Percentiles rank a stretch among this genome's conserved stretches.
These are phyloP conservation scores for human (Homo sapiens) DNA, from an alignment of 2,113 vertebrate genomes.

Conservation along the genomic window GRCh38 chr20:48524001-48524500, in stretches of 20 bases:
- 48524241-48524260: background rate
- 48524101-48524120: background rate
- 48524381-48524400: background rate
- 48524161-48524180: background rate
- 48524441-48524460: background rate
- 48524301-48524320: background rate
- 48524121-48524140: background rate
- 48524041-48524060: background rate
- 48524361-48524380: background rate
- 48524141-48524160: background rate
- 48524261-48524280: background rate
- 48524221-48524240: background rate
- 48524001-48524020: background rate
- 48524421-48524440: background rate
- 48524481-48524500: background rate
- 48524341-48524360: background rate
- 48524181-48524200: rapidly evolving
- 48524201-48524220: background rate
- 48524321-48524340: background rate
- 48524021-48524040: background rate
- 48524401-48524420: background rate
- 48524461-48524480: background rate
- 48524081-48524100: background rate
- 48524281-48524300: background rate
- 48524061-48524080: background rate